Percentiles rank a stretch among this genome's conserved stretches.
Evolutionary conservation across 2,797 vertebrate genomes (phyloP).

Genomic region (Muscicapa striata): DNA sequence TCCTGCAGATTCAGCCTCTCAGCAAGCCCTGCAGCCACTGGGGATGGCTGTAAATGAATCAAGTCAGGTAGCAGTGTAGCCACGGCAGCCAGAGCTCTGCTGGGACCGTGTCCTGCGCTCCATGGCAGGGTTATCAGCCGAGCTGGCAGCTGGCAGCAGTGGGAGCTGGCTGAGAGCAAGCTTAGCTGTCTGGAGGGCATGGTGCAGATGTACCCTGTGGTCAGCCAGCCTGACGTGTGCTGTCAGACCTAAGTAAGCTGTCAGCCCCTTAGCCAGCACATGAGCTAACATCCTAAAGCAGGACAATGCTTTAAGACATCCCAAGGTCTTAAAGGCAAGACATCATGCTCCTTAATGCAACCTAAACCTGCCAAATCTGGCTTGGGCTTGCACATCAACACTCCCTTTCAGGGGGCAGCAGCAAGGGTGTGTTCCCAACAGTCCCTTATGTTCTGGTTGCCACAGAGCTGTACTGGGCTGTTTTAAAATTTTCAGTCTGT

Average conservation of each 20-base stretch:
- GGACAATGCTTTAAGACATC: not conserved
- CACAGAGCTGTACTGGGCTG: not conserved
- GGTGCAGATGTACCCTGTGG: not conserved
- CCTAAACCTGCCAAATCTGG: not conserved
- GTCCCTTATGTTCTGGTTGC: not conserved
- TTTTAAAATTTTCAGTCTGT: not conserved
- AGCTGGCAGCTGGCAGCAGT: not conserved
- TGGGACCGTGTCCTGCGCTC: not conserved
- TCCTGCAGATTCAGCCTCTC: not conserved
- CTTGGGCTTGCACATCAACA: not conserved
- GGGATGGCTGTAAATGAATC: not conserved
- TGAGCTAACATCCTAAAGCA: not conserved
- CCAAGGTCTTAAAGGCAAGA: not conserved
- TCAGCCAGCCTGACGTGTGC: not conserved
- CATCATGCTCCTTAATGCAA: not conserved
- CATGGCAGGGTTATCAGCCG: not conserved
- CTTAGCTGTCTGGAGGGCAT: not conserved
- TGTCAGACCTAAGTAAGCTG: not conserved
- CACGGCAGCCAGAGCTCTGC: not conserved
- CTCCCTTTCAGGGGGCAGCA: not conserved
- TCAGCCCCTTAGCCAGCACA: not conserved
- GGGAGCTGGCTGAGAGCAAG: not conserved
- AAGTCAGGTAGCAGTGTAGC: rapidly evolving
- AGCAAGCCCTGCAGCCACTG: not conserved
- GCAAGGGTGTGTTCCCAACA: not conserved